A percentile compares a stretch with the other conserved stretches of the same genome.
phyloP scores from a whole-genome alignment of 2,888 invertebrate species.

The Parnassius mnemosyne region DNA sequence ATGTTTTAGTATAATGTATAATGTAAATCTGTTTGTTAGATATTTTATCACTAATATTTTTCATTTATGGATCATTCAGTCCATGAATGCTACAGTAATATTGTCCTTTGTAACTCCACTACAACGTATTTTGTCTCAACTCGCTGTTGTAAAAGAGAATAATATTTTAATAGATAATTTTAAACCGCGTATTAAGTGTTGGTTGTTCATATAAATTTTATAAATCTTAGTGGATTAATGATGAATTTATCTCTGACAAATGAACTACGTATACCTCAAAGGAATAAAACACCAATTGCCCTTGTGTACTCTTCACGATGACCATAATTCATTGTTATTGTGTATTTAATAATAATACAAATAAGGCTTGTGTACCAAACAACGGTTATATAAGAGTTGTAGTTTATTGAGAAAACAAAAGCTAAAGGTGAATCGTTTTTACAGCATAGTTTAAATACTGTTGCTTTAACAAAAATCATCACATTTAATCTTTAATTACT shows the following conservation, averaged over 20 bases:
- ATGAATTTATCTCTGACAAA: slow-evolving; percentile 24
- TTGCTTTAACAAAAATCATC: too few relatives aligned
- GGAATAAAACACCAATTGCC: slow-evolving; percentile 9
- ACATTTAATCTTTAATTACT: neutral
- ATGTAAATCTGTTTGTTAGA: neutral
- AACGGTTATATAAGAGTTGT: slow-evolving; percentile 3
- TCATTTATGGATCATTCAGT: neutral
- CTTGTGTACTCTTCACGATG: slow-evolving; percentile 7
- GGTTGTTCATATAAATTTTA: slow-evolving; percentile 53
- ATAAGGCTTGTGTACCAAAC: slow-evolving; percentile 6
- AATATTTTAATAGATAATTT: slow-evolving; percentile 60
- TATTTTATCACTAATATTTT: neutral
- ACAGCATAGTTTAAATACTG: slow-evolving; percentile 3
- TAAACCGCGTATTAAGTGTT: slow-evolving; percentile 52
- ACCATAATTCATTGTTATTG: slow-evolving; percentile 4
- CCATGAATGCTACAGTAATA: neutral
- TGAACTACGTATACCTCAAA: slow-evolving; percentile 16
- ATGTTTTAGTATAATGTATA: too few relatives aligned
- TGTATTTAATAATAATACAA: slow-evolving; percentile 11
- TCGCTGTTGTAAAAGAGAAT: slow-evolving; percentile 41
- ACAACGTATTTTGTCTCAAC: slow-evolving; percentile 32
- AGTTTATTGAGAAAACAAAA: slow-evolving; percentile 5
- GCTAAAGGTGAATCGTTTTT: slow-evolving; percentile 24
- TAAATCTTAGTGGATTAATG: slow-evolving; percentile 42
- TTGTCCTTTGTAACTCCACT: slow-evolving; percentile 13